Percentiles rank a stretch among this genome's conserved stretches.
phyloP scores from a whole-genome alignment of 2,113 vertebrate species.

The Dendropsophus ebraccatus region DNA sequence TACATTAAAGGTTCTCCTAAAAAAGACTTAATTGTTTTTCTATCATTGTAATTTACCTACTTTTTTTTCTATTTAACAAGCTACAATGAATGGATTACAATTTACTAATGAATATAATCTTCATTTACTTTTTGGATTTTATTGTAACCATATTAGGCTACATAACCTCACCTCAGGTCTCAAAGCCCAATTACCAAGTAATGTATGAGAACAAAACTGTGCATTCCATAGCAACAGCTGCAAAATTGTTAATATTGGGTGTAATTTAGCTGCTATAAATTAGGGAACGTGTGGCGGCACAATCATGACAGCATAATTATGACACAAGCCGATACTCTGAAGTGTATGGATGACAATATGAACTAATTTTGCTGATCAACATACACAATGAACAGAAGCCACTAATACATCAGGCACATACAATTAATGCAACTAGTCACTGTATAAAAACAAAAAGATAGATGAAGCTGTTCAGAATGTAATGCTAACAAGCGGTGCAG shows the following conservation, averaged over 20 bases:
- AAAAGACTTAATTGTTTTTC: background rate
- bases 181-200: constrained; percentile 78
- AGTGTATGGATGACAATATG: constrained; percentile 81
- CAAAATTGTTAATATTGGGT: constrained; percentile 85
- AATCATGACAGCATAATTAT: constrained; percentile 84
- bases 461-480: constrained; percentile 80
- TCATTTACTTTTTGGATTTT: constrained; percentile 27
- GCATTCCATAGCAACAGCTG: constrained; percentile 79
- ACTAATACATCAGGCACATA: constrained; percentile 80
- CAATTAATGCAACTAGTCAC: constrained; percentile 81
- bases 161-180: constrained; percentile 56
- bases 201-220: constrained; percentile 72
- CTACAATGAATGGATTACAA: constrained; percentile 3
- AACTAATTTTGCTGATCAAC: constrained; percentile 79
- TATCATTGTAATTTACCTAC: constrained; percentile 15
- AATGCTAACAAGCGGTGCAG: constrained; percentile 78
- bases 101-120: constrained; percentile 20
- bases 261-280: constrained; percentile 86
- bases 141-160: constrained; percentile 44
- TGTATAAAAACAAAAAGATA: constrained; percentile 81
- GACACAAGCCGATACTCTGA: constrained; percentile 81
- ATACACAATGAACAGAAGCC: constrained; percentile 76
- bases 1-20: background rate
- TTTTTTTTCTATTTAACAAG: no score
- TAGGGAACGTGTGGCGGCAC: constrained; percentile 80